phyloP scores from a whole-genome alignment of 1,140 invertebrate genomes.

The Formica selysi region DNA sequence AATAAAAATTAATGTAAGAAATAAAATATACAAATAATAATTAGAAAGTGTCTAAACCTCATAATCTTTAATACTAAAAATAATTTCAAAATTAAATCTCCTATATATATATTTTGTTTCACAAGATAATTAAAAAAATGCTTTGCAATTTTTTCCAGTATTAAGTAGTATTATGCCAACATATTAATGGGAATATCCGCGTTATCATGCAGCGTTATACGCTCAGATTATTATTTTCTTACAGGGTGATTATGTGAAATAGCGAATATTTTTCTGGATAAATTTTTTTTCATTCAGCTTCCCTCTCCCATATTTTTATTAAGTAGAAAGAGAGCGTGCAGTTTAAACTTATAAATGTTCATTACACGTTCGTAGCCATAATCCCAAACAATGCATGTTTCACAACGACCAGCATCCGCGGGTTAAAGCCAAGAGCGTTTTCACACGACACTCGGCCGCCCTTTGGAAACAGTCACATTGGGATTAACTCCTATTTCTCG shows the following conservation, averaged over 20 bases:
- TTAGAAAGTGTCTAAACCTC: neutral
- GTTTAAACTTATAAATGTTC: slow-evolving; percentile 21
- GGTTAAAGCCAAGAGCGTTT: slow-evolving; percentile 22
- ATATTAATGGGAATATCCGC: slow-evolving; percentile 11
- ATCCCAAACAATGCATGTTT: slow-evolving; percentile 33
- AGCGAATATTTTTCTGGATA: slow-evolving; percentile 25
- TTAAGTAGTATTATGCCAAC: neutral
- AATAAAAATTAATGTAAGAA: neutral
- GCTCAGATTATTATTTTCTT: slow-evolving; percentile 17
- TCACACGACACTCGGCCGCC: slow-evolving; percentile 13
- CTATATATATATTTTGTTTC: too few relatives aligned
- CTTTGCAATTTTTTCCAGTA: neutral
- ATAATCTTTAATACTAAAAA: neutral
- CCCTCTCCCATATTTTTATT: neutral
- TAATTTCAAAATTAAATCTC: neutral
- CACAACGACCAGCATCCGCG: neutral
- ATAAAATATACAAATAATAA: slow-evolving; percentile 17
- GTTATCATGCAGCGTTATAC: neutral
- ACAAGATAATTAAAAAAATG: neutral
- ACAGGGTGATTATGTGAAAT: neutral
- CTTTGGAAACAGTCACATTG: slow-evolving; percentile 45
- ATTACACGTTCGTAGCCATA: slow-evolving; percentile 20
- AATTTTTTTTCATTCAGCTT: slow-evolving; percentile 10
- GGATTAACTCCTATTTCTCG: slow-evolving; percentile 59
- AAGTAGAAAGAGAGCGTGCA: neutral